These are phyloP conservation scores for Patiria pectinifera DNA, from an alignment of 53 echinoderm and acorn worm genomes.

Conservation along the genomic window DNA sequence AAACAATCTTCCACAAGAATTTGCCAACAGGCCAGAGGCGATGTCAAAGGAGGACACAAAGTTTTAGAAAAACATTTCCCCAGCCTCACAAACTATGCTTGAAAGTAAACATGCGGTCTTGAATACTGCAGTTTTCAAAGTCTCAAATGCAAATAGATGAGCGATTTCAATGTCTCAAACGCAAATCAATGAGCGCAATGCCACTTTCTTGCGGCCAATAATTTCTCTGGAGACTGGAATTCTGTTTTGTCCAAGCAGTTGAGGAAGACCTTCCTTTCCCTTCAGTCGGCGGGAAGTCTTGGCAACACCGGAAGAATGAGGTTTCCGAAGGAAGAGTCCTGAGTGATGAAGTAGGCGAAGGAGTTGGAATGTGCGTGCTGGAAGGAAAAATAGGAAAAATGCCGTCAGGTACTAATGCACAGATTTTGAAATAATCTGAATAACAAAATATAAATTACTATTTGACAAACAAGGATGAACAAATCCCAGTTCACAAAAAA, in stretches of 20 bases:
- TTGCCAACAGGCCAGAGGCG: too few relatives aligned
- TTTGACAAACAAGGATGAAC: not conserved
- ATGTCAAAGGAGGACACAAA: too few relatives aligned
- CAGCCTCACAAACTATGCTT: too few relatives aligned
- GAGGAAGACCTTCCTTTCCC: too few relatives aligned
- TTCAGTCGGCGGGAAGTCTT: conserved; percentile 81
- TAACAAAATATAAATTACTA: not conserved
- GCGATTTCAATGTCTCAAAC: too few relatives aligned
- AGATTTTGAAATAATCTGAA: not conserved
- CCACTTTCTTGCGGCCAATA: not conserved
- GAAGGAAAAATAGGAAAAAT: not conserved
- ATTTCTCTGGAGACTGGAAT: not conserved
- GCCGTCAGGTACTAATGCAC: not conserved
- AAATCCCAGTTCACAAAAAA: not conserved
- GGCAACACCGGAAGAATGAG: conserved; percentile 96
- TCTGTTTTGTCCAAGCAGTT: not conserved
- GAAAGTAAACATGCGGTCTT: too few relatives aligned
- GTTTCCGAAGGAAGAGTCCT: conserved; percentile 97
- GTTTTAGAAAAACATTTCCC: too few relatives aligned
- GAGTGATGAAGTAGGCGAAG: conserved; percentile 94
- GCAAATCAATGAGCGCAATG: too few relatives aligned
- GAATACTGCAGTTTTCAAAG: too few relatives aligned
- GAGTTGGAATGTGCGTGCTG: conserved; percentile 97
- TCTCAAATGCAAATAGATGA: too few relatives aligned
- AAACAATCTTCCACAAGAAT: too few relatives aligned